These are phyloP conservation scores for Oreortyx pictus DNA, from an alignment of 2,797 vertebrate species.

Conservation along the genomic window DNA sequence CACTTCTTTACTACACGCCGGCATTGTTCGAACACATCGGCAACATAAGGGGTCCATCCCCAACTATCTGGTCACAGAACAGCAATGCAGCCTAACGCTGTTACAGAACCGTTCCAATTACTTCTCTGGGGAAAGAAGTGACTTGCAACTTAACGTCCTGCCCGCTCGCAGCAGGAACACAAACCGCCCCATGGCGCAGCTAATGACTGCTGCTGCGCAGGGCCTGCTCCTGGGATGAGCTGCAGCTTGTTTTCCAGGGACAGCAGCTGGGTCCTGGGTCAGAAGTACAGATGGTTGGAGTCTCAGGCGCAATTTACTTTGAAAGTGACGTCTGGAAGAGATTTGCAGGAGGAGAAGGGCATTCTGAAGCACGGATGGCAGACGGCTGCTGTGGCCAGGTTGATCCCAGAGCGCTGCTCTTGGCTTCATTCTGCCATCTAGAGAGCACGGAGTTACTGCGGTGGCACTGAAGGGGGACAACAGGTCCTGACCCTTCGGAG, in stretches of 20 bases:
- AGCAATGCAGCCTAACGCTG: background rate
- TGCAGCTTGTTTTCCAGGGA: conserved; percentile 8
- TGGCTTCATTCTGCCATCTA: background rate
- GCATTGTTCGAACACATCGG: conserved; percentile 80
- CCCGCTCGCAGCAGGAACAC: conserved; percentile 61
- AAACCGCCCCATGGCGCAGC: conserved; percentile 26
- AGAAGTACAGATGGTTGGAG: conserved; percentile 7
- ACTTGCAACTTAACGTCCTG: conserved; percentile 64
- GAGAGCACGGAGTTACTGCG: background rate
- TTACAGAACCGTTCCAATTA: conserved; percentile 71
- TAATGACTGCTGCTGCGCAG: background rate
- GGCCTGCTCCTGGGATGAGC: background rate
- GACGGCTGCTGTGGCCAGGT: background rate
- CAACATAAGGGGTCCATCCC: conserved; percentile 70
- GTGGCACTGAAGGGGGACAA: background rate
- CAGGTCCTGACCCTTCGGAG: too few relatives aligned
- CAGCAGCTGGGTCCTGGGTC: conserved; percentile 35
- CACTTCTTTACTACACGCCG: conserved; percentile 75
- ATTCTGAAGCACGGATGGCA: background rate
- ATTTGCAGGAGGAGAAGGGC: background rate
- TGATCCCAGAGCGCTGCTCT: background rate
- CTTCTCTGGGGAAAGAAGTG: conserved; percentile 75
- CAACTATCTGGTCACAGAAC: conserved; percentile 43
- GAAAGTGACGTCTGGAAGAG: background rate
- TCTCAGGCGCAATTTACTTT: background rate